phyloP scores from a whole-genome alignment of 2,113 vertebrate genomes.

The Puma concolor region DNA sequence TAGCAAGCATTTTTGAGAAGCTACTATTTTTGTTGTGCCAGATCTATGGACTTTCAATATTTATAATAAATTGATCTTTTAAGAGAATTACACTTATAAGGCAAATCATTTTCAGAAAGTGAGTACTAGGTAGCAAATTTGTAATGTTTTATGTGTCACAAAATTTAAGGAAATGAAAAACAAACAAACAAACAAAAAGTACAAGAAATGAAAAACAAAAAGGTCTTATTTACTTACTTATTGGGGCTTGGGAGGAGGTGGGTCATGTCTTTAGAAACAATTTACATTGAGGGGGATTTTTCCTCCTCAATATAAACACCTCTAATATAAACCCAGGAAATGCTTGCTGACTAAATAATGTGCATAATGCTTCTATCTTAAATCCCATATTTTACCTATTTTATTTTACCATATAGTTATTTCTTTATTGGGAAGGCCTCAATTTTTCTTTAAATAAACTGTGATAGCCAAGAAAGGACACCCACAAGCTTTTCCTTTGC shows the following conservation, averaged over 20 bases:
- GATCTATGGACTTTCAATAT: slow-evolving; percentile 23
- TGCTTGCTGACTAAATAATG: not conserved
- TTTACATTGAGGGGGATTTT: not conserved
- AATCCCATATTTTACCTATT: not conserved
- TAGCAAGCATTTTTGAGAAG: not conserved
- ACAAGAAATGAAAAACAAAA: not conserved
- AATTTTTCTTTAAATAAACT: not conserved
- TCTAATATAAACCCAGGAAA: not conserved
- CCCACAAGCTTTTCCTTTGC: not conserved
- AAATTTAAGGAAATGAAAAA: slow-evolving; percentile 16
- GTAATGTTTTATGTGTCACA: not conserved
- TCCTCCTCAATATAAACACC: not conserved
- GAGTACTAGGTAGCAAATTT: not conserved
- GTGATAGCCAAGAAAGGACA: not conserved
- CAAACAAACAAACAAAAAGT: not conserved
- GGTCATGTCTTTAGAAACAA: not conserved
- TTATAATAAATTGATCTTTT: not conserved
- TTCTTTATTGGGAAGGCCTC: not conserved
- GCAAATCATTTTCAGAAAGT: not conserved
- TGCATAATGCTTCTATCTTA: not conserved
- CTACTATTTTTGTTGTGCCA: slow-evolving; percentile 16
- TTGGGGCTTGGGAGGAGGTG: not conserved
- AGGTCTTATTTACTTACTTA: not conserved
- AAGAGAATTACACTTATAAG: slow-evolving; percentile 31
- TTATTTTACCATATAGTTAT: not conserved